A percentile compares a stretch with the other conserved stretches of the same genome.
Conservation (phyloP, 2,113 vertebrate genomes). For the Aphelocoma coerulescens region DNA sequence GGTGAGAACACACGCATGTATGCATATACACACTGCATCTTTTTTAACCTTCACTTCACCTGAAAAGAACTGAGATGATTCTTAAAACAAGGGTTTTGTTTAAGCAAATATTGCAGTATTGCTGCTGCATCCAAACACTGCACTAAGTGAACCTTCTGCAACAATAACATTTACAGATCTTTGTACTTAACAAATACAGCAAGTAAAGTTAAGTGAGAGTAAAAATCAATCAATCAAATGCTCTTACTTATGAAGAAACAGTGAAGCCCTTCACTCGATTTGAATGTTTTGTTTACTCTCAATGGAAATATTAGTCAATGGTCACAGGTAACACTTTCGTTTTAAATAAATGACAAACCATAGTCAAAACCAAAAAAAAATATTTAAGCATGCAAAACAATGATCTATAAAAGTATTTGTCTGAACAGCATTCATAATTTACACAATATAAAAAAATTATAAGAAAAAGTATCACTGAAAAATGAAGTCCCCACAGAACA, state of each 20-base stretch:
- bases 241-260: background rate
- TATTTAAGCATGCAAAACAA: background rate
- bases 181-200: background rate
- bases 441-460: background rate
- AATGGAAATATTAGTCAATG: background rate
- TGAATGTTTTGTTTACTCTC: background rate
- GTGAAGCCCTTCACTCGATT: background rate
- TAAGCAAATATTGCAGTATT: background rate
- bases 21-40: background rate
- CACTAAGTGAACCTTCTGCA: background rate
- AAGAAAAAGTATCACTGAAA: background rate
- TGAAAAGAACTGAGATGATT: background rate
- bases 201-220: background rate
- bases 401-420: background rate
- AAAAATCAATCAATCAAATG: background rate
- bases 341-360: background rate
- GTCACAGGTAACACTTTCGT: background rate
- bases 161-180: background rate
- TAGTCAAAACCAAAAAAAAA: accelerated
- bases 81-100: background rate
- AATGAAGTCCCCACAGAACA: background rate
- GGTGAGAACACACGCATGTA: background rate
- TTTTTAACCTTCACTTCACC: background rate
- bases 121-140: background rate
- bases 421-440: background rate